Evolutionary conservation across 2,797 vertebrate species (phyloP), one percentile per base, ranked within the genome.

Genomic region (Champsocephalus esox): DNA sequence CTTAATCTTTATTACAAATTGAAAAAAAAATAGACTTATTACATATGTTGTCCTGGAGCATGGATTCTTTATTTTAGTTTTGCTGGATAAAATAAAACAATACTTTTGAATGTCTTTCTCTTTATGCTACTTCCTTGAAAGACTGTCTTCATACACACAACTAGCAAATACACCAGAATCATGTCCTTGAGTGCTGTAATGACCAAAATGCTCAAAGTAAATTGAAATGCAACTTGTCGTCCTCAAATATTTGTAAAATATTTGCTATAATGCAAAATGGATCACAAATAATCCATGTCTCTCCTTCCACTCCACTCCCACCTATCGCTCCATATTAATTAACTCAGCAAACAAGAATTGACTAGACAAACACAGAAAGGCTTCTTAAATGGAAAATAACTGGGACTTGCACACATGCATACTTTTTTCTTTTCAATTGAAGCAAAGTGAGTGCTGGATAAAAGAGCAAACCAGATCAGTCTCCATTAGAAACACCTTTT

Each of bases 401-500:
- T 21, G 24, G 6, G 11, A 64, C 17, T 51, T 49, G 56, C 64
- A 45, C 24, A 54, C 34, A 48, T 59, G 67, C 63, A 57, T n/a
- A 50, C 12, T 17, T 50, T 54, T 58, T 16, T 48, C 61, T 28
- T 19, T 19, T 41, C 16, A 64, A 70, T 41, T 44, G 54, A 66
- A 46, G 56, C 46, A 50, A 52, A 73, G 45, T 62, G 68, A 73
- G 45, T 62, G 68, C 48, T 41, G 60, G 12, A 14, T 59, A 2
- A 48, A 43, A 60, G 38, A 63, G 55, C 7, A 46, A 67, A 56
- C 34, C 43, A 51, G 65, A 86, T 90, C 73, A 57, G 78, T 88
- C 66, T 72, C 81, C 51, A 80, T 87, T 88, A 78, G 66, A 78
- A 74, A 77, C 56, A 51, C 44, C 51, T 74, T 83, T 87, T 69